Conservation (phyloP, 1,140 invertebrate genomes). For the Plodia interpunctella region DNA sequence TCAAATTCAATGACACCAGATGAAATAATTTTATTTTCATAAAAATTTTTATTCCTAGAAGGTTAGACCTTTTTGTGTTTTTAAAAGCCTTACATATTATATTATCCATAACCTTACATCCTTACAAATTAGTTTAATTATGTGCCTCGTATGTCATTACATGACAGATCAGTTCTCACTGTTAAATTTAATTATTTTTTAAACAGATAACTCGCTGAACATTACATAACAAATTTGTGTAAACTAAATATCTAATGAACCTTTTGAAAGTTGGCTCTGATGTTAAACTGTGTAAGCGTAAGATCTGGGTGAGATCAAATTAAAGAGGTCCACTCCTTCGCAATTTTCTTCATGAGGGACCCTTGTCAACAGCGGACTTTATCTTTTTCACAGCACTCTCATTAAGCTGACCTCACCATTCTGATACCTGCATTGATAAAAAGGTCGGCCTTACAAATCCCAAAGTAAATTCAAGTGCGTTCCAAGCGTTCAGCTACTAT, state of each 20-base stretch:
- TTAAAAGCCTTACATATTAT: too few species aligned
- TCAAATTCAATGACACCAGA: too few species aligned
- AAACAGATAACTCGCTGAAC: too few species aligned
- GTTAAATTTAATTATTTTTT: too few species aligned
- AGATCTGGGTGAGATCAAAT: conserved; percentile 49
- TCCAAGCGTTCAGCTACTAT: background rate
- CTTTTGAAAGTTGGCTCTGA: background rate
- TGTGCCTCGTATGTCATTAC: too few species aligned
- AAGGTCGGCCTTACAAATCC: conserved; percentile 15
- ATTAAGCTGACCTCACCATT: conserved; percentile 48
- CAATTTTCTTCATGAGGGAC: conserved; percentile 54
- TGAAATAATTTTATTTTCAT: too few species aligned
- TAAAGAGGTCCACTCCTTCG: conserved; percentile 52
- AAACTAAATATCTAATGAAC: background rate
- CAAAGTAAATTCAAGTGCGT: background rate
- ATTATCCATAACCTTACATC: too few species aligned
- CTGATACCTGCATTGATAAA: conserved; percentile 35
- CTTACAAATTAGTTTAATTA: too few species aligned
- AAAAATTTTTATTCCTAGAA: too few species aligned
- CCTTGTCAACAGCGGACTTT: conserved; percentile 56
- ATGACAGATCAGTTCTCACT: too few species aligned
- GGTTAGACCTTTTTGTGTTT: too few species aligned
- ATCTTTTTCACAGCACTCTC: conserved; percentile 55
- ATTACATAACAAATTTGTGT: too few species aligned
- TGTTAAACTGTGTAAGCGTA: conserved; percentile 8